phyloP scores from a whole-genome alignment of 2,888 invertebrate species.

The Polydrusus tereticollis region DNA sequence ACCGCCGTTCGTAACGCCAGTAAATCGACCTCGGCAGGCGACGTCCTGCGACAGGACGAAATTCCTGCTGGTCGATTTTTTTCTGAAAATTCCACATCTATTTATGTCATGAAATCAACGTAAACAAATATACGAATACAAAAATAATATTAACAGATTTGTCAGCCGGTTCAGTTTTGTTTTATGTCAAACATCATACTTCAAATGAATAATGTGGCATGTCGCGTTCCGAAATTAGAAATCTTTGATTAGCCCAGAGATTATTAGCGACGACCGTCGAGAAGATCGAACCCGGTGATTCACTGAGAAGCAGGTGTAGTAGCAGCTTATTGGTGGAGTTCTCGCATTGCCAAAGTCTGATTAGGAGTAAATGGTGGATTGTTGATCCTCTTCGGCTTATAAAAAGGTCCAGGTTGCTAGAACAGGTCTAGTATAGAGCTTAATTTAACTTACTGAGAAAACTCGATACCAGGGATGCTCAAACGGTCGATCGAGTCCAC shows the following conservation, averaged over 20 bases:
- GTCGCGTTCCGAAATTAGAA: conserved; percentile 53
- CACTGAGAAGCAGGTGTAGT: conserved; percentile 47
- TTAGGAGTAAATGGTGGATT: background rate
- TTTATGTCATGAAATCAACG: no score
- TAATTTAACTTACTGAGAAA: no score
- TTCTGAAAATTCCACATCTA: background rate
- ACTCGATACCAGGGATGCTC: no score
- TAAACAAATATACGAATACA: no score
- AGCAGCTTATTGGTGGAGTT: conserved; percentile 40
- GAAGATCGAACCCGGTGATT: conserved; percentile 46
- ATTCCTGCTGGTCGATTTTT: conserved; percentile 26
- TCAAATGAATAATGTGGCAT: conserved; percentile 42
- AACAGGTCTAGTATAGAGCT: no score
- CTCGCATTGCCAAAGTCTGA: conserved; percentile 9
- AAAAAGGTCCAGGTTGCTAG: background rate
- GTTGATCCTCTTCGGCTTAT: no score
- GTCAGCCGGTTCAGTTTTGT: background rate
- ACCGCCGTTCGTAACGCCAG: conserved; percentile 33
- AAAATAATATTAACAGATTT: background rate
- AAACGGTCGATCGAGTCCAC: no score
- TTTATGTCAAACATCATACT: conserved; percentile 39
- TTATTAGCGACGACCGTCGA: conserved; percentile 57
- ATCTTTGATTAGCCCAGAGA: conserved; percentile 61
- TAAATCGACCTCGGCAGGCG: conserved; percentile 43
- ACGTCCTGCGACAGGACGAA: conserved; percentile 30